Base-by-base conservation (phyloP, 2,113 vertebrate genomes). In the Neolamprologus longior region DNA sequence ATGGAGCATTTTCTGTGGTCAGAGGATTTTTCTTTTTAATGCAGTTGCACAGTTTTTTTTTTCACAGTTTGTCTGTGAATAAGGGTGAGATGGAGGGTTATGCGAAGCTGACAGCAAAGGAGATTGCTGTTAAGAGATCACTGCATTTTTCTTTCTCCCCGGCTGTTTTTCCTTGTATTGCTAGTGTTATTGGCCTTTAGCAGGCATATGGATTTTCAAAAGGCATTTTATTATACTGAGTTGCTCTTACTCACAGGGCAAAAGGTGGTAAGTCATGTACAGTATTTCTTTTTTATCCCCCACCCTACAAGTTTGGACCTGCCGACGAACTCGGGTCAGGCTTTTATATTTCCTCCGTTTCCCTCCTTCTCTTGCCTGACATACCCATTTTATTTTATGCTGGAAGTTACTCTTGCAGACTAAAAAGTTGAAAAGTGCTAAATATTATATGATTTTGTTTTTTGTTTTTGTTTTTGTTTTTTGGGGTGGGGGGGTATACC, bases 211-310 rank as follows among this genome's bases (percentile, higher is more conserved):
- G 91, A 90, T 91, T 93, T 94, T 91, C 86, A 88, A 93, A 94
- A 94, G 92, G 87, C 89, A 90, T 95, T 95, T 95, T 94, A 96
- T 94, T 93, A 93, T 88, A 92, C 92, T 92, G 91, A 91, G 90
- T 91, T 87, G 89, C 90, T 94, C 91, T 92, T 92, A 93, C 92
- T 95, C 90, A 92, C 89, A 91, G 93, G 89, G 81, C 90, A 91
- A 90, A 78, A 95, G 95, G 94, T 94, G 92, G 90, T 91, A 94
- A 94, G 94, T 94, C 93, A 89, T 89, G 88, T 91, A 83, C 89
- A 95, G 94, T 93, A 91, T 92, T 92, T 95, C 90, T 93, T 91
- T 93, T 93, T 92, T 92, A 88, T 93, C 84, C 91, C 88, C 53
- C 66, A 24, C 68, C 66, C 37, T 47, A 47, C 40, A 83, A 93